A percentile compares a stretch with the other conserved stretches of the same genome.
Evolutionary conservation across 1,140 invertebrate species (phyloP).

Genomic region (Scaptomyza hsui): DNA sequence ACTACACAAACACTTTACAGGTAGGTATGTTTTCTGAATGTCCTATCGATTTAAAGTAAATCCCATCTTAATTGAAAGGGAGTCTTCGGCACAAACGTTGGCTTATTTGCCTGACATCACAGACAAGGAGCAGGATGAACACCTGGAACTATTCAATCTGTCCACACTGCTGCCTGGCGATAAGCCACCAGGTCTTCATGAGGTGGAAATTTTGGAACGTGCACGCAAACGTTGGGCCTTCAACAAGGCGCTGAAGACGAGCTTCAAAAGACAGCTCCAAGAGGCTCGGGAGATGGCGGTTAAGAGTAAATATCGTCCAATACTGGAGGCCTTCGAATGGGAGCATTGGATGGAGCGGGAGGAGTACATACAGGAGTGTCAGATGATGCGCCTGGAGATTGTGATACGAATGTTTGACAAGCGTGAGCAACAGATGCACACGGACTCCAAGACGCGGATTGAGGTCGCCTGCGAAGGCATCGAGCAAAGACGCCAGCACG

Average conservation of each 20-base stretch:
- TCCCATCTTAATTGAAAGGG: constrained; percentile 68
- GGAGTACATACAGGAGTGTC: constrained; percentile 86
- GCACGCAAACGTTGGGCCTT: constrained; percentile 77
- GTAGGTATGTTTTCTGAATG: constrained; percentile 22
- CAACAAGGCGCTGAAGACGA: constrained; percentile 60
- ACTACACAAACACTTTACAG: constrained; percentile 74
- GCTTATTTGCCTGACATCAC: constrained; percentile 87
- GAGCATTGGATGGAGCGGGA: constrained; percentile 79
- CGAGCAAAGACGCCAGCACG: constrained; percentile 80
- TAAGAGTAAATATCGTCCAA: constrained; percentile 32
- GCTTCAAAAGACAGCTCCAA: constrained; percentile 43
- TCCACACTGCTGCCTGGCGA: constrained; percentile 54
- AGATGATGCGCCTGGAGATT: constrained; percentile 85
- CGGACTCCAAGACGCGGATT: constrained; percentile 82
- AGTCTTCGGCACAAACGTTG: constrained; percentile 90
- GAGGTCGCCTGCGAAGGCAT: constrained; percentile 78
- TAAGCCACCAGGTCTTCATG: constrained; percentile 66
- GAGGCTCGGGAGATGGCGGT: constrained; percentile 37
- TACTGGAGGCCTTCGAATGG: constrained; percentile 83
- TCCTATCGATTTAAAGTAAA: neutral
- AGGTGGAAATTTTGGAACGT: constrained; percentile 74
- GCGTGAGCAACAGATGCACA: constrained; percentile 77
- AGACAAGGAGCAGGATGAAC: constrained; percentile 54
- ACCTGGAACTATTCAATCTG: constrained; percentile 67
- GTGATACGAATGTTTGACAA: constrained; percentile 84